Evolutionary conservation across 2,113 vertebrate species (phyloP).

Genomic region (Microtus oregoni): DNA sequence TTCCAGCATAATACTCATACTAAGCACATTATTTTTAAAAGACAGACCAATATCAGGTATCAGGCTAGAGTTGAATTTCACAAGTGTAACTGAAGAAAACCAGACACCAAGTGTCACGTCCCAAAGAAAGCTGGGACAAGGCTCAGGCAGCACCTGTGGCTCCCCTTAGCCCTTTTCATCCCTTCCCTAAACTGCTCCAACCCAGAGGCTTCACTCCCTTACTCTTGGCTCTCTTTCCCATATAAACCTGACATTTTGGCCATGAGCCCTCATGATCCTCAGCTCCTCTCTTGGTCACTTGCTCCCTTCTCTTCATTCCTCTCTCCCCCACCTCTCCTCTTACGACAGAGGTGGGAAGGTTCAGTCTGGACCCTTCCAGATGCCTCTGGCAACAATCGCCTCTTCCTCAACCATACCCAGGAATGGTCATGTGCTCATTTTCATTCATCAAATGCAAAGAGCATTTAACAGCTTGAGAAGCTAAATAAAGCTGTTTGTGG

Average conservation of each 20-base stretch:
- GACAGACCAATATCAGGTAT: conserved; percentile 63
- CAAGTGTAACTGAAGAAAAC: conserved; percentile 60
- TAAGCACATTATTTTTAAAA: conserved; percentile 47
- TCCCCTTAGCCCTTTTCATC: background rate
- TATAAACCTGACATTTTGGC: background rate
- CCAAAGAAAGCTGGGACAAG: background rate
- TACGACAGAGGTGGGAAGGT: background rate
- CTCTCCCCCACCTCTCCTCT: background rate
- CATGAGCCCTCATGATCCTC: background rate
- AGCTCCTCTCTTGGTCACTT: background rate
- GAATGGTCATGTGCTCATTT: background rate
- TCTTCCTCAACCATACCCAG: background rate
- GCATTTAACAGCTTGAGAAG: conserved; percentile 57
- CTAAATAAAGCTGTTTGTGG: conserved; percentile 66
- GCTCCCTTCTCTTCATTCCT: background rate
- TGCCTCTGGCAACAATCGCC: background rate
- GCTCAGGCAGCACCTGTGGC: background rate
- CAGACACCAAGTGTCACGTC: background rate
- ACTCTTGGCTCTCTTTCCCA: background rate
- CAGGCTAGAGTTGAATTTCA: conserved; percentile 49
- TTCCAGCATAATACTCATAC: conserved; percentile 33
- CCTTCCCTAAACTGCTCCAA: background rate
- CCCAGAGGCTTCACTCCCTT: background rate
- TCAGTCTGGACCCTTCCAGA: background rate
- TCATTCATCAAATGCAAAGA: conserved; percentile 62